These are phyloP conservation scores for Romanogobio albipinnatus DNA, from an alignment of 2,113 vertebrate genomes.

Conservation along the genomic window DNA sequence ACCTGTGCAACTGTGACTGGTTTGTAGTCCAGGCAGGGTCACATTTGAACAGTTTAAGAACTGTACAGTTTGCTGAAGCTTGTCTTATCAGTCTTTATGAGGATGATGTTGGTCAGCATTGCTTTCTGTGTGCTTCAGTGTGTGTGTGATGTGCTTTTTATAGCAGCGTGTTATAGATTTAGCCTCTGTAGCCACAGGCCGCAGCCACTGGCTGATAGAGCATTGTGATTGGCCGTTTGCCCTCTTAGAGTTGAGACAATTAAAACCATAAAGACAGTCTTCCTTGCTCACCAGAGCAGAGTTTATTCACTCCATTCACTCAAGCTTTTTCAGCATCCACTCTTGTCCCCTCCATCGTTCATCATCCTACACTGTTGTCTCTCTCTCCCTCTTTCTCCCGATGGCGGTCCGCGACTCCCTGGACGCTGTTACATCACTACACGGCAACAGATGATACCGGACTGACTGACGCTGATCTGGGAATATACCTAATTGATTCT, in stretches of 20 bases:
- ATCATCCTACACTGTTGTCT: neutral
- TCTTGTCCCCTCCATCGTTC: neutral
- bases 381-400: neutral
- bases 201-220: neutral
- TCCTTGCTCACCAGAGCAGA: neutral
- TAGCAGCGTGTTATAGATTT: slow-evolving; percentile 22
- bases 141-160: slow-evolving; percentile 30
- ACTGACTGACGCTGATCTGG: slow-evolving; percentile 6
- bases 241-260: neutral
- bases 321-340: too few species aligned
- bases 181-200: neutral
- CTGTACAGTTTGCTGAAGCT: neutral
- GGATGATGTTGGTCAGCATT: neutral
- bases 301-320: neutral
- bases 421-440: slow-evolving; percentile 19
- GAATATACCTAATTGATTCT: slow-evolving; percentile 22
- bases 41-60: neutral
- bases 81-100: neutral
- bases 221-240: neutral
- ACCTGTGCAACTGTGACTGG: too few species aligned
- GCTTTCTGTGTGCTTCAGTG: neutral
- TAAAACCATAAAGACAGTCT: neutral
- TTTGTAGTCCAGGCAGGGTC: too few species aligned
- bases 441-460: neutral
- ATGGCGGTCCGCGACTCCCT: neutral